These are phyloP conservation scores for Apostichopus parvimensis DNA, from an alignment of 35 echinoderm and acorn worm species.

Conservation along the genomic window DNA sequence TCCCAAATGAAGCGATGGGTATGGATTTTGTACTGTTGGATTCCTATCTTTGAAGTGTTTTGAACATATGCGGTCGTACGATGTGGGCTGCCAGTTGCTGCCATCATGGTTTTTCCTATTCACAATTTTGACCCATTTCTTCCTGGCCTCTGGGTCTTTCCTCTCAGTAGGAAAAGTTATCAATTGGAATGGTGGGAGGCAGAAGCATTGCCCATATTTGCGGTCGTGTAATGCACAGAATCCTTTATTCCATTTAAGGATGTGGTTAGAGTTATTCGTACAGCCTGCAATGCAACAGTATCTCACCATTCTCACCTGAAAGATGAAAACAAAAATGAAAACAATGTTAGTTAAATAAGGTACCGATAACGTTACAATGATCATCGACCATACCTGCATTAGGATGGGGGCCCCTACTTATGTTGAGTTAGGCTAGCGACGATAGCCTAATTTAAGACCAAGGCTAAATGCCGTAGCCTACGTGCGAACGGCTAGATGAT, in stretches of 20 bases:
- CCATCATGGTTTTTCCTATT: not conserved
- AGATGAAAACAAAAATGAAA: not conserved
- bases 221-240: too few relatives aligned
- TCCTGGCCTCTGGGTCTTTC: constrained; percentile 57
- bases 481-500: too few relatives aligned
- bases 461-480: too few relatives aligned
- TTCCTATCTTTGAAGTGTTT: too few relatives aligned
- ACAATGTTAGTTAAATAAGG: too few relatives aligned
- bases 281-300: not conserved
- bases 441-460: too few relatives aligned
- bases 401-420: too few relatives aligned
- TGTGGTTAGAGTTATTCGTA: not conserved
- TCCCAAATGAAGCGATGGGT: not conserved
- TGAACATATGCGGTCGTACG: too few relatives aligned
- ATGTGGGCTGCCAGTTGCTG: not conserved
- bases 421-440: too few relatives aligned
- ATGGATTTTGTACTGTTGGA: constrained; percentile 1
- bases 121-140: constrained; percentile 35
- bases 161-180: constrained; percentile 70
- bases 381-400: too few relatives aligned
- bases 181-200: constrained; percentile 64
- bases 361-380: too few relatives aligned
- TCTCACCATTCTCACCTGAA: not conserved
- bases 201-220: constrained; percentile 52
- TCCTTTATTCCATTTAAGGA: not conserved